A percentile compares a stretch with the other conserved stretches of the same genome.
Conservation (phyloP, 2,113 vertebrate genomes). For the Chloebia gouldiae region DNA sequence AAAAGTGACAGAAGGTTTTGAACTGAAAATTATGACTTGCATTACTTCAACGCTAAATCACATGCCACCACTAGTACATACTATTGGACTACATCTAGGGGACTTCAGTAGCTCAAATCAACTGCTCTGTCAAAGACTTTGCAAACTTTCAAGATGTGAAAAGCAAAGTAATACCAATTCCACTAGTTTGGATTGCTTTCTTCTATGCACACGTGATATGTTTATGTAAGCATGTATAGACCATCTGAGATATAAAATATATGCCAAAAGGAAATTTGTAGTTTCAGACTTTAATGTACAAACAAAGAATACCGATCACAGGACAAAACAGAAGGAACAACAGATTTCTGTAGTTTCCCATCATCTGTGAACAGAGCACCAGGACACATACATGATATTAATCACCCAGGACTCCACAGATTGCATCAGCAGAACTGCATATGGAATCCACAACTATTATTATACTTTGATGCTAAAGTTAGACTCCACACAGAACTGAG, state of each 20-base stretch:
- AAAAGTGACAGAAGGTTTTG: background rate
- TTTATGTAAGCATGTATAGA: background rate
- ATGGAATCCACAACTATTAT: background rate
- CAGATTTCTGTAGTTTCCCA: slow-evolving; percentile 34
- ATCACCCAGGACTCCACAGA: slow-evolving; percentile 35
- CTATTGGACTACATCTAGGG: background rate
- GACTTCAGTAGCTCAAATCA: background rate
- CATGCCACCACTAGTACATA: background rate
- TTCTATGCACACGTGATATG: background rate
- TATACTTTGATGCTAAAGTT: slow-evolving; percentile 3
- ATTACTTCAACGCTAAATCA: background rate
- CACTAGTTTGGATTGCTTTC: background rate
- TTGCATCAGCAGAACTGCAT: slow-evolving; percentile 20
- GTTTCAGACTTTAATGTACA: background rate
- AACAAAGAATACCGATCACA: background rate
- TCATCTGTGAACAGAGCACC: slow-evolving; percentile 28
- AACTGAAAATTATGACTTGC: background rate
- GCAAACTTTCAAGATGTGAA: background rate
- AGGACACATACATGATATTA: background rate
- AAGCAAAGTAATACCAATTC: background rate
- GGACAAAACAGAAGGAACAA: slow-evolving; percentile 38
- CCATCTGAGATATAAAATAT: background rate
- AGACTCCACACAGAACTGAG: background rate
- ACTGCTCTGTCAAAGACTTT: background rate
- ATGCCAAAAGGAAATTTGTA: background rate